Conservation (phyloP, 1,140 invertebrate genomes). For the Megalonaias nervosa region DNA sequence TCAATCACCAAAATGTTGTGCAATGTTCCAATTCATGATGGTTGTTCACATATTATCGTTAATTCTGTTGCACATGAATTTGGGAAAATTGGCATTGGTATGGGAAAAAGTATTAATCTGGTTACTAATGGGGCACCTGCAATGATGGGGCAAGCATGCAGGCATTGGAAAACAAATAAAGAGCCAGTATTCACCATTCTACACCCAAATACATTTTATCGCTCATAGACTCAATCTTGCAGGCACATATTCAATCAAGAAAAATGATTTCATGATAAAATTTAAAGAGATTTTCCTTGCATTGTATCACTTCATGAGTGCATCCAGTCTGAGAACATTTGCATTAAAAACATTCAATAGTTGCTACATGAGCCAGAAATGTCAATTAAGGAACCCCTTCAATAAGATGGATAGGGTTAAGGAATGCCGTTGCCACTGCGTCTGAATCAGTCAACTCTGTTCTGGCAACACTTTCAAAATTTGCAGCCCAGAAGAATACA, state of each 20-base stretch:
- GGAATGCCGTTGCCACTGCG: constrained; percentile 3
- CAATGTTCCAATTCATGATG: too few relatives aligned
- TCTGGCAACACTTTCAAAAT: constrained; percentile 11
- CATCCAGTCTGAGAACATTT: background rate
- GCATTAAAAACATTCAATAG: constrained; percentile 17
- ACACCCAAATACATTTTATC: background rate
- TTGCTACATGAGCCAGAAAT: constrained; percentile 8
- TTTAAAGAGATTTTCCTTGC: constrained; percentile 10
- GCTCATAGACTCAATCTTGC: background rate
- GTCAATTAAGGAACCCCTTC: constrained; percentile 5
- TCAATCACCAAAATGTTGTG: too few relatives aligned
- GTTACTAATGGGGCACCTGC: background rate
- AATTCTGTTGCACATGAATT: background rate
- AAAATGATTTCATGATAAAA: constrained; percentile 21
- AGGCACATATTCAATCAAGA: constrained; percentile 9
- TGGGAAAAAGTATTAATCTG: constrained; percentile 6
- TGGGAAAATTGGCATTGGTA: background rate
- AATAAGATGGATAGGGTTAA: constrained; percentile 12
- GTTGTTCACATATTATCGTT: constrained; percentile 7
- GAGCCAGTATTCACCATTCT: constrained; percentile 1
- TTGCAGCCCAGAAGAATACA: constrained; percentile 6
- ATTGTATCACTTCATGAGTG: constrained; percentile 17
- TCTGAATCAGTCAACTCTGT: constrained; percentile 3
- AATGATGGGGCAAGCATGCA: background rate
- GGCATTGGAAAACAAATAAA: background rate